Base-by-base conservation (phyloP, 1,140 invertebrate species). In the Tetramorium alpestre region DNA sequence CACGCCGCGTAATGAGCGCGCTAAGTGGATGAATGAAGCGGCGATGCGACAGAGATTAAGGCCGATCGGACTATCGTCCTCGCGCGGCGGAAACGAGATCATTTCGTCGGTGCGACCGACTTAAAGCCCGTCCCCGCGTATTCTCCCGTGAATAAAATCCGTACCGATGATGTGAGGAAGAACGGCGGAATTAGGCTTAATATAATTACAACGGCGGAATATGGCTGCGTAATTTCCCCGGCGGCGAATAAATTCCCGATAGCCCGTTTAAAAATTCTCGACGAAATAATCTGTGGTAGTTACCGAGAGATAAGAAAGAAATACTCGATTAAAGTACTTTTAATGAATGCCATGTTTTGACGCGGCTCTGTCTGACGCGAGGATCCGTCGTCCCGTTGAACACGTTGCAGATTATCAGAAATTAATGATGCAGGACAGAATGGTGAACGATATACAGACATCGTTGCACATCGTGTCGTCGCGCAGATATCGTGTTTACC, bases 21-120 rank as follows among this genome's bases (percentile, higher is more conserved):
- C 56, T 75, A 75, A 84, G 80, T 73, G 80, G 56, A 84, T 84
- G 69, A 84, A 84, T 84, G 69, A 73, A 75, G 69, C 80, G 67
- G 25, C 67, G 51, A 47, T 69, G 80, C 28, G n/a, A 38, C 62
- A 49, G 22, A 33, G 51, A 75, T 82, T 33, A 69, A 82, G 54
- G 54, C 38, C 41, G 67, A 73, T 73, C 54, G 67, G 70, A 51
- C 76, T 64, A 51, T 69, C 65, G 13, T 80, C 62, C 41, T 77
- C 75, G 25, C 25, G 16, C 60, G 22, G 33, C 47, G 28, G 25
- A 75, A 84, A 84, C 80, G 80, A 60, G 69, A 84, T 84, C 69
- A 18, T 82, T 72, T 60, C 38, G 62, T 54, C 60, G 47, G 16
- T 10, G 56, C 70, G 25, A 41, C 18, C 22, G n/a, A 25, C 49